Evolutionary conservation across 2,888 invertebrate genomes (phyloP).

Genomic region (Oscheius myriophilus): DNA sequence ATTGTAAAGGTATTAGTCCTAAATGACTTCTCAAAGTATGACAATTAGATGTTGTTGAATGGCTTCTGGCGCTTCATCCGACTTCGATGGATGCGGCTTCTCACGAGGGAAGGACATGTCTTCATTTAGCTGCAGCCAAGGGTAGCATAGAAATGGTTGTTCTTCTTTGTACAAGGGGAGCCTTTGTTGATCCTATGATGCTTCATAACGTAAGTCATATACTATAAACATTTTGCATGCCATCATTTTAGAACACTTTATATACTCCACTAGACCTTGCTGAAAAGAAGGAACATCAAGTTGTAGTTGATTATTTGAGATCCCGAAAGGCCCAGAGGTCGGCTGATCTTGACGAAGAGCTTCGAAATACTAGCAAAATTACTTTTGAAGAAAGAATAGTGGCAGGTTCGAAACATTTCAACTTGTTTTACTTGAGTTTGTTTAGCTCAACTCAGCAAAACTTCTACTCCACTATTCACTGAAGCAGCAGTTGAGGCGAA

Average conservation of each 20-base stretch:
- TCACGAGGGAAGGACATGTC: slow-evolving; percentile 88
- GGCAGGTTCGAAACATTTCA: slow-evolving; percentile 23
- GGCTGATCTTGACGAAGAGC: slow-evolving; percentile 38
- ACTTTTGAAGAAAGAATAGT: slow-evolving; percentile 43
- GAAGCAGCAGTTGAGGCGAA: slow-evolving; percentile 19
- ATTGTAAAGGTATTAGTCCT: slow-evolving; percentile 77
- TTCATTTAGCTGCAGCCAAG: slow-evolving; percentile 81
- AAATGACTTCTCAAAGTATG: slow-evolving; percentile 5
- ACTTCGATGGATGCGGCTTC: slow-evolving; percentile 85
- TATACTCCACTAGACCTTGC: slow-evolving; percentile 66
- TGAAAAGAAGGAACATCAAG: slow-evolving; percentile 50
- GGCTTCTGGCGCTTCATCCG: slow-evolving; percentile 85
- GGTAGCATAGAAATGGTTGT: slow-evolving; percentile 94
- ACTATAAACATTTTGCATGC: not conserved
- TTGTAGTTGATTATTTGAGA: slow-evolving; percentile 60
- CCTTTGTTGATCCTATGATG: slow-evolving; percentile 63
- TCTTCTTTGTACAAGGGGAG: slow-evolving; percentile 72
- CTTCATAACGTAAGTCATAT: slow-evolving; percentile 41
- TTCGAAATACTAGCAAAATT: slow-evolving; percentile 32
- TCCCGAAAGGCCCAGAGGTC: slow-evolving; percentile 40
- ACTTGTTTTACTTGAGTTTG: not conserved
- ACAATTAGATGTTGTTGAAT: slow-evolving; percentile 81
- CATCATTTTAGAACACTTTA: slow-evolving; percentile 44
- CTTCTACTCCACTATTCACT: slow-evolving; percentile 28
- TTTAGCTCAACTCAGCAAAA: slow-evolving; percentile 23